Base-by-base conservation (phyloP, 2,113 vertebrate genomes). In the Dolichotis patagonum region DNA sequence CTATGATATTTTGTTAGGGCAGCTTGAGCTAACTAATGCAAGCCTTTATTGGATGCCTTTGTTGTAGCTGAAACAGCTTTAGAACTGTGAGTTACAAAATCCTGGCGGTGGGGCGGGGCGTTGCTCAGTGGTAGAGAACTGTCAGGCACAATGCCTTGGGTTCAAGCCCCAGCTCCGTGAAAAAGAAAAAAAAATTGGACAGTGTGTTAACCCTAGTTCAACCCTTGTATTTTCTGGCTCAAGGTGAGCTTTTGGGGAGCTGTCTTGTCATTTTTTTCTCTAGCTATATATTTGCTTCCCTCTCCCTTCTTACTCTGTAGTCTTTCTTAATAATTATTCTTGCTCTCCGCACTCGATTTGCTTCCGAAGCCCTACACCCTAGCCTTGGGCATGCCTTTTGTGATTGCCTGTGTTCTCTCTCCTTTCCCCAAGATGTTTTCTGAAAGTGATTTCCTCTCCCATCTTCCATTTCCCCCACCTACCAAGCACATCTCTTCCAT, bases 371-470 rank as follows among this genome's bases (percentile, higher is more conserved):
- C 32, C 43, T 28, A 6, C 49, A 7, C 35, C 35, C 2, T 4
- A 77, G 7, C 8, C 38, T 16, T 19, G 19, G 0, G 14, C 65
- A 73, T 73, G 65, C 22, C 7, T 78, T 84, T 85, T 46, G 22
- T 60, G 65, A 78, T 26, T 90, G 62, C 46, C 28, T n/a, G 1
- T 56, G 3, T 54, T 56, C 35, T 90, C 32, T 71, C 6, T 11
- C 19, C 3, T 94, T 63, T 95, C 85, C 77, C 96, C 71, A 81
- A 65, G 92, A 81, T 69, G 30, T 77, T 90, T 88, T 78, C 91
- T 85, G 58, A 84, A 95, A 88, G 78, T 4, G 16, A 28, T 87
- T 62, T 91, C 78, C 35, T 92, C 32, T 80, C 84, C 88, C 38
- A 56, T n/a, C 43, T 2, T n/a, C 32, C 4, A 56, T 75, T 84